Evolutionary conservation across 1,140 invertebrate genomes (phyloP), one percentile per base, ranked within the genome.

Genomic region (Hestina assimilis): DNA sequence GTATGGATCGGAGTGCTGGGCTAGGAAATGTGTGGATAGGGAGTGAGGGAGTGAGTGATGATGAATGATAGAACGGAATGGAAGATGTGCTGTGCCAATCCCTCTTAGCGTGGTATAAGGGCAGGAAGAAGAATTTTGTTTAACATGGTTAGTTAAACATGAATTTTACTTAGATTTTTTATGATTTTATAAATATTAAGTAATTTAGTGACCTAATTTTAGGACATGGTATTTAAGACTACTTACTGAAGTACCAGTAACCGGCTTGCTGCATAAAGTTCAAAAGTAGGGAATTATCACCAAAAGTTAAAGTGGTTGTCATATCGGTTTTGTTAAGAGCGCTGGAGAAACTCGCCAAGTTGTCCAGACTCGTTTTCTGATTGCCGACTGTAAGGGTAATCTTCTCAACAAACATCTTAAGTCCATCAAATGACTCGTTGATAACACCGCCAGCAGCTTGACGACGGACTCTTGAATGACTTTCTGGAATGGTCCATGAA

Each of bases 171-270:
- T n/a, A n/a, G n/a, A n/a, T n/a, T n/a, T n/a, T n/a, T n/a, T n/a
- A n/a, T n/a, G n/a, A n/a, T n/a, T n/a, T n/a, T n/a, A n/a, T n/a
- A n/a, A n/a, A n/a, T n/a, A n/a, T n/a, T n/a, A n/a, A n/a, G n/a
- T n/a, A n/a, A n/a, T n/a, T n/a, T n/a, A n/a, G n/a, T n/a, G n/a
- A n/a, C n/a, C n/a, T n/a, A n/a, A n/a, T n/a, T n/a, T n/a, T n/a
- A n/a, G n/a, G n/a, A n/a, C n/a, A n/a, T n/a, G n/a, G n/a, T 28
- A 28, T 8, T 28, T 6, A 28, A 28, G n/a, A 28, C 11, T 11
- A 72, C 83, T 82, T 56, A 87, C 83, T 70, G 46, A 87, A 79
- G 43, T 62, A 74, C 83, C 83, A 87, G 56, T 84, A 87, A 29
- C 83, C 83, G n/a, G 31, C 43, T 4, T 66, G 54, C 9, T 59